Evolutionary conservation across 2,113 vertebrate genomes (phyloP), one percentile per base, ranked within the genome.

Genomic region (Lasiurus cinereus): DNA sequence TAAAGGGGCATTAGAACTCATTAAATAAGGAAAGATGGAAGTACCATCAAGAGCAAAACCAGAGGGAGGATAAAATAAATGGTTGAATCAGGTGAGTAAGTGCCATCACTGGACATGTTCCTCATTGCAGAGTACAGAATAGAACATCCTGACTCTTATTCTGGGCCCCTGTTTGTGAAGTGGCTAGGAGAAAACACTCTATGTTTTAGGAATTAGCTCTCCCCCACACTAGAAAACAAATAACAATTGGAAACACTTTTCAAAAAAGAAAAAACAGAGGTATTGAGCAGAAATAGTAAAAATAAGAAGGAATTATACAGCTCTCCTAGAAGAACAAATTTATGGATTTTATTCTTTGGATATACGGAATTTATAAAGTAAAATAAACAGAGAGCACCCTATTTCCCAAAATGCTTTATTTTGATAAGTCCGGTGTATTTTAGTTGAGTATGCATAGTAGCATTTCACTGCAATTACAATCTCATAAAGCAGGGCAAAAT

Each of bases 401-500:
- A 31, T 85, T 95, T 95, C 56, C 33, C 56, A 2, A 79, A 84
- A 88, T 85, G 24, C 64, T 90, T 72, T 77, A 96, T 96, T 94
- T 96, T 94, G 80, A 54, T 90, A 90, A 94, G 73, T 78, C 93
- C 73, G n/a, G 54, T 80, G 5, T 73, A 69, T 94, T 95, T 97
- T 94, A 95, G 91, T 77, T 94, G 73, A 82, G 73, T 52, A 88
- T 72, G 74, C 85, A 85, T 93, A 92, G 80, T 90, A 96, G 95
- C 92, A 87, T 97, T 97, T 96, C 54, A 90, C 33, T 64, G 69
- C 77, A 87, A 91, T 96, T 91, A 83, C 82, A 88, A 72, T 94
- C 94, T 90, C 95, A 96, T 96, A 97, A 96, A 96, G 74, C 52
- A 39, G 64, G 43, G 90, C 64, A 96, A 90, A 97, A 83, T 96